These are phyloP conservation scores for Dinomys branickii DNA, from an alignment of 2,113 vertebrate species.

Conservation along the genomic window DNA sequence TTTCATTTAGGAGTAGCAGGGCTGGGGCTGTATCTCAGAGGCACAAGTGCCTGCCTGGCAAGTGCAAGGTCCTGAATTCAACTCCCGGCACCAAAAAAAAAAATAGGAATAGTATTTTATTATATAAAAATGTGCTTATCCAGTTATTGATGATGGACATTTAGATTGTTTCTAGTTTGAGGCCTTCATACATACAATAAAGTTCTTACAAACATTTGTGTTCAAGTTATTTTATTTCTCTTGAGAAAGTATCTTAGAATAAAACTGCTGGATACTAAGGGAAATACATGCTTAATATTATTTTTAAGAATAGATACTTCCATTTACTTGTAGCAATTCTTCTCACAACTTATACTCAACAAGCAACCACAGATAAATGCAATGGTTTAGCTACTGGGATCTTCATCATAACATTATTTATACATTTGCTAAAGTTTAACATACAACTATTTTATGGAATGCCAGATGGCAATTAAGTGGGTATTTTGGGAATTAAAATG, in stretches of 20 bases:
- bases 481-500: conserved; percentile 19
- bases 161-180: neutral
- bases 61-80: too few species aligned
- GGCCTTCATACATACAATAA: neutral
- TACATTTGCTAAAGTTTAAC: neutral
- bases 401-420: neutral
- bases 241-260: neutral
- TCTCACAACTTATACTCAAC: conserved; percentile 22
- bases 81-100: too few species aligned
- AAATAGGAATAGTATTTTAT: neutral
- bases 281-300: neutral
- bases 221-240: neutral
- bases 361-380: neutral
- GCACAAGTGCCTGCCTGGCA: too few species aligned
- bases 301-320: conserved; percentile 8
- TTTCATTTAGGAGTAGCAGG: too few species aligned
- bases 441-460: neutral
- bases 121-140: neutral
- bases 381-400: neutral
- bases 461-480: neutral
- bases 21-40: too few species aligned
- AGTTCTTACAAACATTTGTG: neutral
- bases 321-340: conserved; percentile 1
- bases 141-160: neutral
- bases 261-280: neutral